Evolutionary conservation across 2,797 vertebrate species (phyloP).

Genomic region (Huso huso): DNA sequence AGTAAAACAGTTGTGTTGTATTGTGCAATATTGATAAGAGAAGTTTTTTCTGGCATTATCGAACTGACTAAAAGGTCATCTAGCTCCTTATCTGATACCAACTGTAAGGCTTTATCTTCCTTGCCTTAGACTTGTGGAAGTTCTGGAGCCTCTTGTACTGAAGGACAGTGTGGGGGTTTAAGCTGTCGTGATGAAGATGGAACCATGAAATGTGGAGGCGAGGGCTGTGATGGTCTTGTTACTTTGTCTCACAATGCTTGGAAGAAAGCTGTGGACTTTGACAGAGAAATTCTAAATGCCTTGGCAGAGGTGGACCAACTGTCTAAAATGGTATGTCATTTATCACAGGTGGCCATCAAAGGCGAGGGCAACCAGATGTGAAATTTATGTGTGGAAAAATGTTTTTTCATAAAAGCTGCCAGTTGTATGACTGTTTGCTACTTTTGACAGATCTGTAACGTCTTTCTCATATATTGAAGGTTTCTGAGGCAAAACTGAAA

Average conservation of each 20-base stretch:
- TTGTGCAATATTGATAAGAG: too few species aligned
- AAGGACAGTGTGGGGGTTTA: slow-evolving; percentile 74
- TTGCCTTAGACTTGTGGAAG: slow-evolving; percentile 74
- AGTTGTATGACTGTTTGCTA: slow-evolving; percentile 21
- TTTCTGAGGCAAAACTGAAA: slow-evolving; percentile 79
- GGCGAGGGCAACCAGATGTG: slow-evolving; percentile 8
- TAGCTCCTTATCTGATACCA: too few species aligned
- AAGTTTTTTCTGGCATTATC: too few species aligned
- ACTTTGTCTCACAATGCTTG: slow-evolving; percentile 63
- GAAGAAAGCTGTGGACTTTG: slow-evolving; percentile 74
- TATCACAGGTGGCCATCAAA: slow-evolving; percentile 13
- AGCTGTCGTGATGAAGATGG: slow-evolving; percentile 69
- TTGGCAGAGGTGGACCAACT: slow-evolving; percentile 89
- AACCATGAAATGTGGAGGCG: slow-evolving; percentile 69
- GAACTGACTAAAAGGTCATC: too few species aligned
- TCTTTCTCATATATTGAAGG: slow-evolving; percentile 47
- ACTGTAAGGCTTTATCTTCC: background rate
- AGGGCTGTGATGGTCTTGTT: slow-evolving; percentile 72
- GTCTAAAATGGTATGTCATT: slow-evolving; percentile 75
- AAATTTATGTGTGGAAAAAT: slow-evolving; percentile 17
- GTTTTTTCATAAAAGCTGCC: slow-evolving; percentile 27
- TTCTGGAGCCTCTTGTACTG: slow-evolving; percentile 62
- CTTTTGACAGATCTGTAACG: slow-evolving; percentile 19
- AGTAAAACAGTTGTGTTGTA: too few species aligned
- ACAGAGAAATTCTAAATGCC: slow-evolving; percentile 74